Percentiles rank a stretch among this genome's conserved stretches.
Evolutionary conservation across 2,888 invertebrate genomes (phyloP).

Genomic region (Scaptomyza cyrtandrae): DNA sequence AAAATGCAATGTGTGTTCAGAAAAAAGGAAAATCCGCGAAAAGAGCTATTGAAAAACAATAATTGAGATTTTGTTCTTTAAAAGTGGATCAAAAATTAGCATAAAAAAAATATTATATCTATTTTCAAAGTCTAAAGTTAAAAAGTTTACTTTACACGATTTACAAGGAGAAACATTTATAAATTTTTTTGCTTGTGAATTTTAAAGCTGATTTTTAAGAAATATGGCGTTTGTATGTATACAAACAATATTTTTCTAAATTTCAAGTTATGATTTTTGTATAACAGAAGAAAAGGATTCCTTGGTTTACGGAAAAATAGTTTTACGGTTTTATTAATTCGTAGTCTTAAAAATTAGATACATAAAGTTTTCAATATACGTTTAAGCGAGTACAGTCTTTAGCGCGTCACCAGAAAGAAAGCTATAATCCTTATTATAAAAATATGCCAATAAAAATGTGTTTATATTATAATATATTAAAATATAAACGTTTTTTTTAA

Average conservation of each 20-base stretch:
- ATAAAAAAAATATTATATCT: background rate
- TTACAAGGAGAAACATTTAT: background rate
- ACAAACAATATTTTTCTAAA: no score
- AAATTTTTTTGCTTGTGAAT: no score
- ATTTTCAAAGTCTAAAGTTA: background rate
- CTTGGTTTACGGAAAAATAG: no score
- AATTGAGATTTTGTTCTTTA: background rate
- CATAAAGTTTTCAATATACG: no score
- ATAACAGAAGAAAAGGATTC: no score
- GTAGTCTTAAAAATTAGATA: background rate
- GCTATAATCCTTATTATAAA: conserved; percentile 17
- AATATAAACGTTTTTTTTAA: conserved; percentile 21
- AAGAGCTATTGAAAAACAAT: background rate
- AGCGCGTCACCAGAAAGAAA: conserved; percentile 35
- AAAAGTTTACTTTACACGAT: background rate
- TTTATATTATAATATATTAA: background rate
- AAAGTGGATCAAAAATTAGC: background rate
- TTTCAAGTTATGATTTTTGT: no score
- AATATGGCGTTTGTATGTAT: no score
- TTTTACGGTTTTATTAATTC: background rate
- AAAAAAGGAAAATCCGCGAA: no score
- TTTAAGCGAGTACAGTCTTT: conserved; percentile 14
- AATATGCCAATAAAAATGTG: background rate
- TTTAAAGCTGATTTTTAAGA: no score
- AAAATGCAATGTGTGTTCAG: background rate